These are phyloP conservation scores for Silurus lanzhouensis DNA, from an alignment of 2,797 vertebrate genomes.

Conservation along the genomic window DNA sequence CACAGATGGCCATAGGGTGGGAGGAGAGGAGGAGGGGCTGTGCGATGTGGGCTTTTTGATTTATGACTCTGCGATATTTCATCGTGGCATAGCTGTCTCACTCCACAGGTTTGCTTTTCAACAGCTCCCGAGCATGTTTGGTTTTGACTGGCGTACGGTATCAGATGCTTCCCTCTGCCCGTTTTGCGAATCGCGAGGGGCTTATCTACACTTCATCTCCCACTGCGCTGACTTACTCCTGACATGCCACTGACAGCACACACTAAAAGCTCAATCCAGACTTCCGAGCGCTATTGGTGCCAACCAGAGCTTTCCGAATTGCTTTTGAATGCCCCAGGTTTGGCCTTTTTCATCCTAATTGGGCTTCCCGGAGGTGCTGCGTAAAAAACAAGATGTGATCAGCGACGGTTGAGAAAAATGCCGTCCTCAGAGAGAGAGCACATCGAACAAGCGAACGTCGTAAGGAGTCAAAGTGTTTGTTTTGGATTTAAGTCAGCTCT, in stretches of 20 bases:
- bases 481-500: slow-evolving; percentile 47
- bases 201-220: slow-evolving; percentile 51
- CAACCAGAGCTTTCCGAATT: slow-evolving; percentile 11
- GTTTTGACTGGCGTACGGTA: slow-evolving; percentile 52
- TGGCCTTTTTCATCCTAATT: slow-evolving; percentile 38
- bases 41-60: slow-evolving; percentile 57
- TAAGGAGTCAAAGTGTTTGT: slow-evolving; percentile 43
- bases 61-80: slow-evolving; percentile 57
- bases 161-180: slow-evolving; percentile 37
- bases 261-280: slow-evolving; percentile 15
- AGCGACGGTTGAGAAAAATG: slow-evolving; percentile 63
- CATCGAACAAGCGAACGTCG: slow-evolving; percentile 13
- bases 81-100: slow-evolving; percentile 46
- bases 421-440: slow-evolving; percentile 59
- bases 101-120: slow-evolving; percentile 51
- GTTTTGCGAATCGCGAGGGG: slow-evolving; percentile 19
- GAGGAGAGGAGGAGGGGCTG: not conserved
- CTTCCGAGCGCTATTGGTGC: not conserved
- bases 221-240: slow-evolving; percentile 32
- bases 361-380: slow-evolving; percentile 48
- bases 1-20: slow-evolving; percentile 49
- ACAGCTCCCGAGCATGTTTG: slow-evolving; percentile 53
- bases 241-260: slow-evolving; percentile 46
- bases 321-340: not conserved
- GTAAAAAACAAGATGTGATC: slow-evolving; percentile 59